Base-by-base conservation (phyloP, 2,888 invertebrate species). In the Meandrusa payeni region DNA sequence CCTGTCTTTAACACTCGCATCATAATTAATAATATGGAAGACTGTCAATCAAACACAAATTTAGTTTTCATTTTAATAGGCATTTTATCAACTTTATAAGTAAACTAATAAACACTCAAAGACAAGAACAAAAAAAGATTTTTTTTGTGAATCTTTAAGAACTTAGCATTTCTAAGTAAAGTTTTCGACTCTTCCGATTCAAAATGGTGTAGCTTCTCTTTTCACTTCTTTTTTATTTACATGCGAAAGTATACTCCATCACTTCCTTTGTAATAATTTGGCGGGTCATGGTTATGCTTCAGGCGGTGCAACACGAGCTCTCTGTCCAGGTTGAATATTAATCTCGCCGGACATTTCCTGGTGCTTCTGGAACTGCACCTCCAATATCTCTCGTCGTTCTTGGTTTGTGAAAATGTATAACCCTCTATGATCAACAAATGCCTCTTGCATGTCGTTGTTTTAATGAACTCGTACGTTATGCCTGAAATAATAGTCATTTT, bases 251-350 rank as follows among this genome's bases (percentile, higher is more conserved):
- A 53, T 5, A 24, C 38, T 2, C 51, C 51, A 7, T 54, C 39
- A 0, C 20, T 24, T 9, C 53, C 52, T 38, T 39, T 47, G 17
- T 47, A 52, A 3, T 47, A 54, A 2, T 34, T 26, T 2, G 67
- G 61, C 0, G 71, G 62, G 0, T 11, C 7, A 26, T 76, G 76
- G 7, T 67, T 75, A 28, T 76, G 76, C 0, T 12, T 12, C 1
- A 65, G 31, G 2, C 59, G 29, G 23, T 57, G 53, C 2, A 47
- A 47, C 1, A 62, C 62, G 1, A 76, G 46, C 2, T 52, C 28
- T 0, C 69, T 65, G 1, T 55, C 32, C 2, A 31, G 7, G 31
- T 48, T 39, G 2, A 54, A 51, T 12, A 47, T 34, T 2, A 59
- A n/a, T 26, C 48, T 51, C 6, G 57, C 51, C 2, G 41, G 27